Evolutionary conservation across 53 echinoderm and acorn worm genomes (phyloP).

Genomic region (Luidia sarsii): DNA sequence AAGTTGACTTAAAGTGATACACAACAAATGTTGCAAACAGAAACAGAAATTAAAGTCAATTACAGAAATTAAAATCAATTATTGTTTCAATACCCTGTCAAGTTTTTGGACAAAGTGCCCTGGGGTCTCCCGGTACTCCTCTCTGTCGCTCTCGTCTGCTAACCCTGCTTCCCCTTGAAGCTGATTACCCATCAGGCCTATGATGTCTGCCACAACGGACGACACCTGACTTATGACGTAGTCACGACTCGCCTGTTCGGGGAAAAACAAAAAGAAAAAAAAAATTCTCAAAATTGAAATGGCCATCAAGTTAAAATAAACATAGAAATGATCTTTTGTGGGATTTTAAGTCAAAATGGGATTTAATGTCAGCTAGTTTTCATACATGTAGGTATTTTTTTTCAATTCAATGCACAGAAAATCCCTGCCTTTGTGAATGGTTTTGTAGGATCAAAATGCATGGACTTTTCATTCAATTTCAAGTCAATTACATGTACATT

Average conservation of each 20-base stretch:
- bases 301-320: not conserved
- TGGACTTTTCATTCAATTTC: no score
- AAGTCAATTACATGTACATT: no score
- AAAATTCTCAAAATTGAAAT: no score
- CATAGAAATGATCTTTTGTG: not conserved
- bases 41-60: no score
- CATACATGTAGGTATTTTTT: no score
- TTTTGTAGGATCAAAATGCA: no score
- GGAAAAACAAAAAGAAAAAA: not conserved
- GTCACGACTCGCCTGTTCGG: slow-evolving; percentile 74
- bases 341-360: no score
- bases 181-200: slow-evolving; percentile 42
- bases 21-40: no score
- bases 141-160: not conserved
- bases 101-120: slow-evolving; percentile 72
- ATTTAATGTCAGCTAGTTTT: no score
- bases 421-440: no score
- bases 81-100: slow-evolving; percentile 59
- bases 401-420: no score
- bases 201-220: slow-evolving; percentile 56
- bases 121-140: slow-evolving; percentile 33
- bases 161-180: not conserved
- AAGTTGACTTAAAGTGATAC: no score
- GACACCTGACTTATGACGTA: slow-evolving; percentile 64
- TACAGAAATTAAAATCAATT: not conserved